Evolutionary conservation across 2,888 invertebrate genomes (phyloP), one percentile per base, ranked within the genome.

Genomic region (Limnephilus auricula): DNA sequence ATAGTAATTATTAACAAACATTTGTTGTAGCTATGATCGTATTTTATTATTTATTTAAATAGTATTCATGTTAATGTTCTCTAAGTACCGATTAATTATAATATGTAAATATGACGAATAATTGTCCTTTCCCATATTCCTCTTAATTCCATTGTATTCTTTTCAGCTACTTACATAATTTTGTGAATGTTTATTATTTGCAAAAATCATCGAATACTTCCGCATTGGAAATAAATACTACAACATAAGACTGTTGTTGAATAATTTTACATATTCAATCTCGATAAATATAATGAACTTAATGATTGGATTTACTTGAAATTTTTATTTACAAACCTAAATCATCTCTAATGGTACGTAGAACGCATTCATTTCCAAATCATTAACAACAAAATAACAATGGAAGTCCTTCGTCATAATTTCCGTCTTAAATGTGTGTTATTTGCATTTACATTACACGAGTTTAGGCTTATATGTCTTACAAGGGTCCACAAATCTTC

Each of bases 221-320:
- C 92, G 89, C 84, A 90, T 87, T 87, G 87, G 89, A 89, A 90
- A 90, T 90, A 91, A 92, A 90, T 92, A 92, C 91, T 93, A 91
- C 93, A 90, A 90, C 91, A 45, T 91, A 93, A 93, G 93, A 93
- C 93, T 93, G 93, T 92, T 93, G 92, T 93, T 93, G 91, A 92
- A 92, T 92, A 93, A 91, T 92, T 93, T 92, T 93, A 93, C 93
- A 93, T 92, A 92, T 92, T 92, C 92, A 93, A 92, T 92, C 91
- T 92, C 92, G 91, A 92, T 92, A 92, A 92, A 92, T 92, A 92
- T 92, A 92, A 93, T 91, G 90, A 93, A 91, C 89, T 88, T 82
- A 91, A 86, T 89, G 31, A 89, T 92, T 90, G 88, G 90, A 91
- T 80, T 86, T 82, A 79, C 65, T 91, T 91, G 89, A 92, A 90